Evolutionary conservation across 1,140 invertebrate genomes (phyloP).

Genomic region (Diachasmimorpha longicaudata): DNA sequence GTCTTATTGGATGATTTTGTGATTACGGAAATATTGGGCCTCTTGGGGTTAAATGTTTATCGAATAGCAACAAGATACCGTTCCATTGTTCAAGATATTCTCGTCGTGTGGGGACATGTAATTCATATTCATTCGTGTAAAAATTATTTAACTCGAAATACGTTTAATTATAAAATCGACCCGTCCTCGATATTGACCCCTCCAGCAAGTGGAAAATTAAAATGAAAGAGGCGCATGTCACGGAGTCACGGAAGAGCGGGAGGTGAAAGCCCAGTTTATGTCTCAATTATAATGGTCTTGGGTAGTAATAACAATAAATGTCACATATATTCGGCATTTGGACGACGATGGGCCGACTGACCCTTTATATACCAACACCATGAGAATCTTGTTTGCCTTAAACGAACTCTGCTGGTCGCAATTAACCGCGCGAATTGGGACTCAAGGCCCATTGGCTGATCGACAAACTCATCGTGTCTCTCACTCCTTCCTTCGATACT

Average conservation of each 20-base stretch:
- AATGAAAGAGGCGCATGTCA: not conserved
- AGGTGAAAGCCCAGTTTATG: slow-evolving; percentile 41
- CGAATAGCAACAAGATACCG: too few species aligned
- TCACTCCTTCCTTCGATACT: not conserved
- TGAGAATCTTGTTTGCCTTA: slow-evolving; percentile 44
- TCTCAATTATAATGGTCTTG: slow-evolving; percentile 50
- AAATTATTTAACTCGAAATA: too few species aligned
- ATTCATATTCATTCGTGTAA: too few species aligned
- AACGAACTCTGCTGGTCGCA: slow-evolving; percentile 43
- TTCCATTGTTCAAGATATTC: too few species aligned
- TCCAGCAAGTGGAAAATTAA: not conserved
- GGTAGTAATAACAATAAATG: slow-evolving; percentile 51
- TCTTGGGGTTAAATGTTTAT: too few species aligned
- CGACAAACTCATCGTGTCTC: not conserved
- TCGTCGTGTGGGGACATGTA: too few species aligned
- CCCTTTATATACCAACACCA: slow-evolving; percentile 20
- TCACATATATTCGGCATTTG: slow-evolving; percentile 42
- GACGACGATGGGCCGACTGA: slow-evolving; percentile 6
- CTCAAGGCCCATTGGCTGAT: not conserved
- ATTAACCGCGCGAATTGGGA: slow-evolving; percentile 41
- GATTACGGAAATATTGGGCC: too few species aligned
- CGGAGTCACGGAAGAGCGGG: not conserved
- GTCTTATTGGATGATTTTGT: too few species aligned
- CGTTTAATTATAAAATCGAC: too few species aligned
- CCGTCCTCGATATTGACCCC: not conserved